Conservation (phyloP, 2,113 vertebrate species). For the Pseudorasbora parva region DNA sequence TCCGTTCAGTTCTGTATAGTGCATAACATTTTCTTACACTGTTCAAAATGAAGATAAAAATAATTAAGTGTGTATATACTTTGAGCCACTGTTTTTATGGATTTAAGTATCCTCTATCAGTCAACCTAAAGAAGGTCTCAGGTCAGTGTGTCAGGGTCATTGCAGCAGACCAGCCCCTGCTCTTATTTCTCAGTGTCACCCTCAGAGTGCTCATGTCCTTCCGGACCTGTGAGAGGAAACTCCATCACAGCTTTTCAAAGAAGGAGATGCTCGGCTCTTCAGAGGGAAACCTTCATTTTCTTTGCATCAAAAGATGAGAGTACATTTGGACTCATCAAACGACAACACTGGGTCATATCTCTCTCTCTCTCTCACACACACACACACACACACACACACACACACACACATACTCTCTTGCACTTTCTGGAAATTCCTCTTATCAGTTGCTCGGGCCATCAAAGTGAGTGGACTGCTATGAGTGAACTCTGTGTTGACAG, state of each 20-base stretch:
- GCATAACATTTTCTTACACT: not conserved
- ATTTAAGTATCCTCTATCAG: not conserved
- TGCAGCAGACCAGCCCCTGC: not conserved
- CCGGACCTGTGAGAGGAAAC: slow-evolving; percentile 30
- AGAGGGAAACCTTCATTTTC: slow-evolving; percentile 34
- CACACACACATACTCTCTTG: not conserved
- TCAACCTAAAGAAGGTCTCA: not conserved
- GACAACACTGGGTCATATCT: slow-evolving; percentile 40
- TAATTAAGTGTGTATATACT: not conserved
- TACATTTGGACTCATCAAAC: slow-evolving; percentile 57
- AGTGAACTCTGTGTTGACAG: slow-evolving; percentile 42
- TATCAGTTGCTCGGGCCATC: slow-evolving; percentile 34
- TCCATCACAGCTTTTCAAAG: slow-evolving; percentile 65
- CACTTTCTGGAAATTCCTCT: slow-evolving; percentile 30
- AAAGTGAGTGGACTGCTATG: slow-evolving; percentile 32
- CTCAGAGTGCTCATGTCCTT: not conserved
- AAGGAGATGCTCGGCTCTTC: slow-evolving; percentile 57
- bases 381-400: not conserved
- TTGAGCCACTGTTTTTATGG: not conserved
- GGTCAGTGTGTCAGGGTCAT: slow-evolving; percentile 6
- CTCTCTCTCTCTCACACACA: not conserved
- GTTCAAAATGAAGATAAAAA: not conserved
- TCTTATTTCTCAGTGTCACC: not conserved
- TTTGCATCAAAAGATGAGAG: slow-evolving; percentile 53
- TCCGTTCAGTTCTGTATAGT: not conserved